These are phyloP conservation scores for Palythoa grandis DNA, from an alignment of 92 coral and sea anemone genomes.

Conservation along the genomic window DNA sequence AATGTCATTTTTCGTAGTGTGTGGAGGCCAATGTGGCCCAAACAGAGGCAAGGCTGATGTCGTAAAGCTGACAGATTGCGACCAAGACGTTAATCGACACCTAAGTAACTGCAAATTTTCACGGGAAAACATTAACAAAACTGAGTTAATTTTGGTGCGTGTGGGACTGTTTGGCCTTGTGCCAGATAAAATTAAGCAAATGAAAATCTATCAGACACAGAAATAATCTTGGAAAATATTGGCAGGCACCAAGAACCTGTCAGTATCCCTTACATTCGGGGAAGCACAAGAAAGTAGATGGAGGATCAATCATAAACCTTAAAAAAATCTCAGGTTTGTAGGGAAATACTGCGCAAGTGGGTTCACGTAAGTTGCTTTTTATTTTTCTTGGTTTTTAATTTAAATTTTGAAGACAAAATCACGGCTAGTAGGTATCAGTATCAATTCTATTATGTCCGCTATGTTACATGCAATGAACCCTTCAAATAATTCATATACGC, in stretches of 20 bases:
- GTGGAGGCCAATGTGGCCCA: no score
- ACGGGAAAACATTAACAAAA: constrained; percentile 39
- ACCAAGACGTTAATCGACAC: constrained; percentile 54
- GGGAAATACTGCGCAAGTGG: no score
- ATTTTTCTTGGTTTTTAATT: no score
- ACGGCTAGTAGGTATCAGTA: no score
- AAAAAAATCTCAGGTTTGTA: no score
- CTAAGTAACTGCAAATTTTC: constrained; percentile 51
- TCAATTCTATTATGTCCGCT: no score
- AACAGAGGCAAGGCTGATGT: constrained; percentile 1
- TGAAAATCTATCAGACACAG: neutral
- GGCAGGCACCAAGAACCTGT: constrained; percentile 14
- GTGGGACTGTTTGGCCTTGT: neutral
- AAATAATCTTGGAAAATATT: constrained; percentile 2
- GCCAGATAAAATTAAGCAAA: neutral
- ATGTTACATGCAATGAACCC: no score
- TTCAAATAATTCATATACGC: no score
- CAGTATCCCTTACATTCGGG: constrained; percentile 26
- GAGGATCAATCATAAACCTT: no score
- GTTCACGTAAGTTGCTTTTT: no score
- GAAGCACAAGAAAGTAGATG: constrained; percentile 3
- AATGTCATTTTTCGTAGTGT: no score
- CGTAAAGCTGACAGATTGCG: constrained; percentile 43
- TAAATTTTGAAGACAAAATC: no score
- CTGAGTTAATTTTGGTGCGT: neutral